A percentile compares a stretch with the other conserved stretches of the same genome.
These are phyloP conservation scores for Cinclus mexicanus DNA, from an alignment of 2,113 vertebrate species.

Conservation along the genomic window DNA sequence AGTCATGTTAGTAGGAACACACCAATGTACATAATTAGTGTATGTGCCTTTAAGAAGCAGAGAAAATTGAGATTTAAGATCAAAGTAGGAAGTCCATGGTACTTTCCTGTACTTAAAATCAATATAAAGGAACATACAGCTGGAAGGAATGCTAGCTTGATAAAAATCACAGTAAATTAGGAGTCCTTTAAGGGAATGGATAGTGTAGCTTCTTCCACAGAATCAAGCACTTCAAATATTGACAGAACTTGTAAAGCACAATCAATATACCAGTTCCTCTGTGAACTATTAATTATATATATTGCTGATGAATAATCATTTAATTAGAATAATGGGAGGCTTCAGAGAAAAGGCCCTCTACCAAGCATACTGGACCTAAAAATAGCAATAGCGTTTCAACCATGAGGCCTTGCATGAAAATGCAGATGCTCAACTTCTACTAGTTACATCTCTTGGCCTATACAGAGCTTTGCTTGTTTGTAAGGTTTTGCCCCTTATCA, in stretches of 20 bases:
- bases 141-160: conserved; percentile 20
- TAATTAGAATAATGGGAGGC: conserved; percentile 13
- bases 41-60: background rate
- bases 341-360: conserved; percentile 3
- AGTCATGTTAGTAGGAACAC: background rate
- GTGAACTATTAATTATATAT: conserved; percentile 50
- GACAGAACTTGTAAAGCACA: conserved; percentile 33
- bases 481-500: background rate
- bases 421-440: background rate
- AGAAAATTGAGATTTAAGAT: conserved; percentile 6
- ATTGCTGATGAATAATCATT: conserved; percentile 29
- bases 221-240: conserved; percentile 38
- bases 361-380: background rate
- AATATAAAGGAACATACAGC: conserved; percentile 10
- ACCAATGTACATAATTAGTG: background rate
- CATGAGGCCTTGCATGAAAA: background rate
- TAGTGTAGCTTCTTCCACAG: background rate
- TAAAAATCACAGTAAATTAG: conserved; percentile 37
- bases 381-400: background rate
- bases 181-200: conserved; percentile 29
- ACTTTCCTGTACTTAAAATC: conserved; percentile 43
- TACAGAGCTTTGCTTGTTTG: background rate
- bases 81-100: background rate
- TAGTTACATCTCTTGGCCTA: accelerated
- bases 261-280: conserved; percentile 41